These are phyloP conservation scores for Acanthococcus lagerstroemiae DNA, from an alignment of 2,888 invertebrate species.

Conservation along the genomic window DNA sequence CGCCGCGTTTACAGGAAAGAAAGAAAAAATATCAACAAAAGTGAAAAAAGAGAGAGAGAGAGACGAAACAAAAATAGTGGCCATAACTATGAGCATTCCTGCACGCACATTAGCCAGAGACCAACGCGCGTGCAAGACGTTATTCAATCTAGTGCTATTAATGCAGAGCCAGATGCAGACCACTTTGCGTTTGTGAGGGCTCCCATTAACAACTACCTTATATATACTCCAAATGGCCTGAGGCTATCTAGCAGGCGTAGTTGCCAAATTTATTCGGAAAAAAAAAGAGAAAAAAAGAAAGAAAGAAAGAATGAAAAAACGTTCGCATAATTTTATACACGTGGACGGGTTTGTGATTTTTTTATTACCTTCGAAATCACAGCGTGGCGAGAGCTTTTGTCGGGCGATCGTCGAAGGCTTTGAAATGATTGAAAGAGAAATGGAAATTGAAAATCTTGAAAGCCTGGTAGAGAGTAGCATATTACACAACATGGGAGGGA, in stretches of 20 bases:
- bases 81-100: conserved; percentile 25
- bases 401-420: too few relatives aligned
- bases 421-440: too few relatives aligned
- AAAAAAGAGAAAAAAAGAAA: neutral
- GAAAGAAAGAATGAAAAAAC: too few relatives aligned
- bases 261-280: conserved; percentile 22
- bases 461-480: too few relatives aligned
- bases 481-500: too few relatives aligned
- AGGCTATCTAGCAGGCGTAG: conserved; percentile 16
- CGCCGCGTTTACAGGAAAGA: neutral
- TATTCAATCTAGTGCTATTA: conserved; percentile 22
- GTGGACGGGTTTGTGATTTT: too few relatives aligned
- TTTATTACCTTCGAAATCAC: too few relatives aligned
- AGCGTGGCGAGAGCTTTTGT: too few relatives aligned
- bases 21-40: neutral
- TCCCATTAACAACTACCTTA: conserved; percentile 31
- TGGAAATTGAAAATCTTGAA: too few relatives aligned
- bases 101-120: conserved; percentile 28
- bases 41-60: neutral
- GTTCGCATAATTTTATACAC: too few relatives aligned
- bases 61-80: conserved; percentile 29
- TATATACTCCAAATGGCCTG: conserved; percentile 15
- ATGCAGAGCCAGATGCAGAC: conserved; percentile 4
- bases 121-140: conserved; percentile 25
- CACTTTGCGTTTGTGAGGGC: conserved; percentile 13